These are phyloP conservation scores for Ceraclea dissimilis DNA, from an alignment of 2,888 invertebrate species.

Conservation along the genomic window DNA sequence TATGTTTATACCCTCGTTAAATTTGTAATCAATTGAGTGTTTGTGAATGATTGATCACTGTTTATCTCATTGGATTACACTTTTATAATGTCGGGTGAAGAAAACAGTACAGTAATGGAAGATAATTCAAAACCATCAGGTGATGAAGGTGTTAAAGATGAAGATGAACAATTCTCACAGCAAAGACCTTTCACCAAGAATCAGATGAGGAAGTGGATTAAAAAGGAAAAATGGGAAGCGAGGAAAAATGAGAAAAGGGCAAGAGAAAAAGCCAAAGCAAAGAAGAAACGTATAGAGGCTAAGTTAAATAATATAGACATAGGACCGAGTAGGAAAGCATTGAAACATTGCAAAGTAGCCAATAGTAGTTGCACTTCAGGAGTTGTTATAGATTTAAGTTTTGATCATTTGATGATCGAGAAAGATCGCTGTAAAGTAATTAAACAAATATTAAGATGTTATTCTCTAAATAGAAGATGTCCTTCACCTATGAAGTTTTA, in stretches of 20 bases:
- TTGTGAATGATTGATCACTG: too few relatives aligned
- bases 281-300: slow-evolving; percentile 61
- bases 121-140: neutral
- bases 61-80: too few relatives aligned
- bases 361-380: slow-evolving; percentile 60
- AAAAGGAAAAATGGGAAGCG: slow-evolving; percentile 66
- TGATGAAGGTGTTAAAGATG: slow-evolving; percentile 29
- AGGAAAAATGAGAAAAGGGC: slow-evolving; percentile 61
- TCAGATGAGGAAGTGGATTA: slow-evolving; percentile 60
- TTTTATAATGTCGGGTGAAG: neutral
- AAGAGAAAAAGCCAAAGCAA: slow-evolving; percentile 64
- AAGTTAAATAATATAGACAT: slow-evolving; percentile 61
- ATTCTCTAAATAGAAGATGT: slow-evolving; percentile 82
- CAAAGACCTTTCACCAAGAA: slow-evolving; percentile 52
- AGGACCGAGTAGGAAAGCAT: slow-evolving; percentile 71
- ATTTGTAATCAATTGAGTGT: too few relatives aligned
- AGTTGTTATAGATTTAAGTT: slow-evolving; percentile 84
- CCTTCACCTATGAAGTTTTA: slow-evolving; percentile 73
- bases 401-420: slow-evolving; percentile 84
- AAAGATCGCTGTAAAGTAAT: slow-evolving; percentile 82
- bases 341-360: slow-evolving; percentile 66
- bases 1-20: too few relatives aligned
- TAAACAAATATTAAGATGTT: slow-evolving; percentile 85
- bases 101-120: neutral
- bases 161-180: slow-evolving; percentile 37